phyloP scores from a whole-genome alignment of 2,888 invertebrate genomes.

The Spodoptera exigua region DNA sequence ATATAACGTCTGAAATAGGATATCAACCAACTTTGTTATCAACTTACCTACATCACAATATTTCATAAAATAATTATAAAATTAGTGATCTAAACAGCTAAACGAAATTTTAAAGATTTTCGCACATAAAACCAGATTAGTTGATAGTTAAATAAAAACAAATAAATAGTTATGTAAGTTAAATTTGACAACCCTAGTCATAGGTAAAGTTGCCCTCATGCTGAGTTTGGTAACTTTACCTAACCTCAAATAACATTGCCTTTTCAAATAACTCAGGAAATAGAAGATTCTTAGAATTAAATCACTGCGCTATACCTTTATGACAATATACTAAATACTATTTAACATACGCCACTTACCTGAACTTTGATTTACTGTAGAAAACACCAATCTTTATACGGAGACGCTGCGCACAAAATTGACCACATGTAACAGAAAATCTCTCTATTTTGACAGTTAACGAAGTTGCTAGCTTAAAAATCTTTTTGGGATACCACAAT shows the following conservation, averaged over 20 bases:
- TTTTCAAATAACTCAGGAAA: background rate
- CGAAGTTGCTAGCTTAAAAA: too few species aligned
- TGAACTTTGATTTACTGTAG: slow-evolving; percentile 2
- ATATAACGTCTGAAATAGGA: too few species aligned
- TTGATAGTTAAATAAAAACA: too few species aligned
- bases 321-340: slow-evolving; percentile 1
- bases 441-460: too few species aligned
- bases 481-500: too few species aligned
- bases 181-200: slow-evolving; percentile 4
- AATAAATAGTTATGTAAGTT: background rate
- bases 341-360: slow-evolving; percentile 2
- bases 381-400: slow-evolving; percentile 2
- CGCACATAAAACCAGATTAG: slow-evolving; percentile 4
- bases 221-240: too few species aligned
- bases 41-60: too few species aligned
- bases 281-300: slow-evolving; percentile 2
- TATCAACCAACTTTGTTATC: too few species aligned
- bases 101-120: too few species aligned
- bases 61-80: too few species aligned
- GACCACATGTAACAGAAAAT: background rate
- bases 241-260: slow-evolving; percentile 2
- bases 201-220: slow-evolving; percentile 2
- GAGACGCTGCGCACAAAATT: background rate
- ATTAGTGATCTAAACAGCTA: background rate
- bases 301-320: slow-evolving; percentile 3